Evolutionary conservation across 2,113 vertebrate species (phyloP).

Genomic region (Cephalophus harveyi): DNA sequence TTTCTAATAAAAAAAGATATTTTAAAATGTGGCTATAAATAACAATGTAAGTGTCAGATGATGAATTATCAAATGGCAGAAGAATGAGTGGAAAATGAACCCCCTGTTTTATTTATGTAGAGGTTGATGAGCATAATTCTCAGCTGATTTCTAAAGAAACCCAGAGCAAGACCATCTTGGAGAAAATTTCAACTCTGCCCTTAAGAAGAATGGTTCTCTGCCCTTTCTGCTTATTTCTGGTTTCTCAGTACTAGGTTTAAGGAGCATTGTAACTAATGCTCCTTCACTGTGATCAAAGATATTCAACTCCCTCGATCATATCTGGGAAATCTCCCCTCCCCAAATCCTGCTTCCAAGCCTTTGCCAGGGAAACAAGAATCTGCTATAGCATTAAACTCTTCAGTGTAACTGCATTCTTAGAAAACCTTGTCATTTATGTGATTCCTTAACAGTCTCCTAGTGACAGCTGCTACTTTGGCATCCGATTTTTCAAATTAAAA

Average conservation of each 20-base stretch:
- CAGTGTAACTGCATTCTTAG: neutral
- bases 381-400: neutral
- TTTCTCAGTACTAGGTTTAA: neutral
- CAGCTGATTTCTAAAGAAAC: neutral
- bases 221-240: neutral
- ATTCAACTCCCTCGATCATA: neutral
- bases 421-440: neutral
- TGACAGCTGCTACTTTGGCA: neutral
- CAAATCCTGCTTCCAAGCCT: neutral
- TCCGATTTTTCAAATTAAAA: constrained; percentile 19
- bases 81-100: neutral
- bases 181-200: neutral
- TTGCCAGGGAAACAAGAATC: neutral
- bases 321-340: neutral
- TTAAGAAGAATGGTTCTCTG: neutral
- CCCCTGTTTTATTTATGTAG: neutral
- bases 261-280: neutral
- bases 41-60: neutral
- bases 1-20: constrained; percentile 23
- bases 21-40: neutral
- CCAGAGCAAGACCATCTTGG: neutral
- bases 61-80: neutral
- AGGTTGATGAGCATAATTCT: neutral
- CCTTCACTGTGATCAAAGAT: neutral
- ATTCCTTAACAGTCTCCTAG: neutral